Conservation (phyloP, 2,888 invertebrate species). For the Trachelus stipa region DNA sequence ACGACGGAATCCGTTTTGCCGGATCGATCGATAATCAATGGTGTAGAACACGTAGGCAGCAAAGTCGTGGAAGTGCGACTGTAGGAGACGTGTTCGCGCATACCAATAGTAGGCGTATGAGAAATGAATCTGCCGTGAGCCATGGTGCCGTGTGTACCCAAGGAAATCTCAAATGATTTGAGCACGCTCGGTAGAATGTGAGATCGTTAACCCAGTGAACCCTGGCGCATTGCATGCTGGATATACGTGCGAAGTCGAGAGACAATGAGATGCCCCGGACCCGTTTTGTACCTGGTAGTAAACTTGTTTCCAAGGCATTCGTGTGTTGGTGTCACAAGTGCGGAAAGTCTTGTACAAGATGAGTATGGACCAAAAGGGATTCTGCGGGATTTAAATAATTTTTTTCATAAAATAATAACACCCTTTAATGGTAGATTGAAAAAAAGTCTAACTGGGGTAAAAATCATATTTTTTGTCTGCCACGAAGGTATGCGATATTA, state of each 20-base stretch:
- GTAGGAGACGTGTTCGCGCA: neutral
- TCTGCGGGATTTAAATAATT: neutral
- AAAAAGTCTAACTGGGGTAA: neutral
- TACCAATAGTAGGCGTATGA: neutral
- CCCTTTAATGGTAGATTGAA: neutral
- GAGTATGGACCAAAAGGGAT: neutral
- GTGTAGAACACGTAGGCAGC: neutral
- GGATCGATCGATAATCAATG: neutral
- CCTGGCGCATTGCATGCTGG: constrained; percentile 5
- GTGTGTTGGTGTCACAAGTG: neutral
- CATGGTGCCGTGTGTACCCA: neutral
- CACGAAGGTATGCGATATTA: neutral
- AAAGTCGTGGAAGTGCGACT: neutral
- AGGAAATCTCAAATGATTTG: constrained; percentile 9
- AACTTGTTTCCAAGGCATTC: neutral
- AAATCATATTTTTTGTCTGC: neutral
- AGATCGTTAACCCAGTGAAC: constrained; percentile 38
- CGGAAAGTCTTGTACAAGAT: neutral
- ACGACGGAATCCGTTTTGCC: too few species aligned
- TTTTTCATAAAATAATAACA: neutral
- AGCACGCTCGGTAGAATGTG: constrained; percentile 20
- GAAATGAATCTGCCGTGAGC: neutral
- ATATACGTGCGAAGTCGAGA: constrained; percentile 11
- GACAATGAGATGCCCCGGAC: constrained; percentile 8
- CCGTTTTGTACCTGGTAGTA: neutral